Conservation (phyloP, 2,888 invertebrate species). For the Maniola hyperantus region DNA sequence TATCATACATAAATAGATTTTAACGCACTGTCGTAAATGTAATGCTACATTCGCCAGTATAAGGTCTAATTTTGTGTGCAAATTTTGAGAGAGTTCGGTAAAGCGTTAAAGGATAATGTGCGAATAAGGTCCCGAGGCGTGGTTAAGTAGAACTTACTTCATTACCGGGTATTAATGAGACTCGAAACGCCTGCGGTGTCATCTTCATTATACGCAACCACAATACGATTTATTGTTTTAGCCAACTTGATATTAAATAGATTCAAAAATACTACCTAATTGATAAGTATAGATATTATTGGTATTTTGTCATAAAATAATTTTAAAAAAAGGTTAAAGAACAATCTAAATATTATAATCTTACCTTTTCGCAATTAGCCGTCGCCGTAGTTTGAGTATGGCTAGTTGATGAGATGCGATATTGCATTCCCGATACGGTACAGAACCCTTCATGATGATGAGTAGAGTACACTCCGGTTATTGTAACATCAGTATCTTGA, state of each 20-base stretch:
- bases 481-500: conserved; percentile 93
- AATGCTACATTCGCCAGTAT: conserved; percentile 44
- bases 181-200: conserved; percentile 58
- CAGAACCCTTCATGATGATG: conserved; percentile 93
- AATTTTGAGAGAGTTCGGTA: conserved; percentile 45
- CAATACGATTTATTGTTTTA: conserved; percentile 57
- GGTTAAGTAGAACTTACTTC: conserved; percentile 79
- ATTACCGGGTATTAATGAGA: conserved; percentile 75
- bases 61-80: conserved; percentile 59
- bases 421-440: conserved; percentile 92
- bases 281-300: too few relatives aligned
- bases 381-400: conserved; percentile 93
- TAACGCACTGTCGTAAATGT: conserved; percentile 5
- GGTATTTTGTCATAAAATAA: too few relatives aligned
- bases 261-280: conserved; percentile 16
- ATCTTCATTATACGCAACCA: conserved; percentile 57
- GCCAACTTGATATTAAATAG: conserved; percentile 19
- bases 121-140: conserved; percentile 67
- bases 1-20: conserved; percentile 17
- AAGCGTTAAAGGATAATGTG: conserved; percentile 63
- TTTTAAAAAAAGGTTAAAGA: not conserved
- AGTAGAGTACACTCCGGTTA: conserved; percentile 92
- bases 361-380: conserved; percentile 87
- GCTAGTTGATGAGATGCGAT: conserved; percentile 93
- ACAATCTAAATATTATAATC: conserved; percentile 35